A percentile compares a stretch with the other conserved stretches of the same genome.
Conservation (phyloP, 2,113 vertebrate species). For the Salminus brasiliensis region DNA sequence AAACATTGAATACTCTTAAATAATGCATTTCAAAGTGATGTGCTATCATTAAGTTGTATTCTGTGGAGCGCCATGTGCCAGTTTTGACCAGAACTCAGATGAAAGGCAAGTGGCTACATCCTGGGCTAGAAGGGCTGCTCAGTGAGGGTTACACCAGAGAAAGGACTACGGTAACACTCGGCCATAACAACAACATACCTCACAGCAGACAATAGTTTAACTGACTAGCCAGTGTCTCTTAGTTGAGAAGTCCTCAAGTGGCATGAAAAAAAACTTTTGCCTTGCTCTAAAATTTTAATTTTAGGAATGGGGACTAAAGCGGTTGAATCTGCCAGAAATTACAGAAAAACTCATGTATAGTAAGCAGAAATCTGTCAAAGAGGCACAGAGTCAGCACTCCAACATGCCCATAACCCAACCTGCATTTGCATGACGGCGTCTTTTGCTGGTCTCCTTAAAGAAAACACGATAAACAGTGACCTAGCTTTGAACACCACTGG, state of each 20-base stretch:
- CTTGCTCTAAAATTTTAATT: no score
- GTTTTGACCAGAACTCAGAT: not conserved
- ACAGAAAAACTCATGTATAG: no score
- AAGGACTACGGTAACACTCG: no score
- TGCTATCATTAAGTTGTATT: not conserved
- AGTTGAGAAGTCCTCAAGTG: no score
- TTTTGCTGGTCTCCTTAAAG: not conserved
- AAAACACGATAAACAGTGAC: slow-evolving; percentile 74
- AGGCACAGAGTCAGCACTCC: not conserved
- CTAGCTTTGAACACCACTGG: slow-evolving; percentile 77
- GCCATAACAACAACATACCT: no score
- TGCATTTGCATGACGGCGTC: not conserved
- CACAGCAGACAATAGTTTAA: no score
- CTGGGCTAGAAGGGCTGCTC: not conserved
- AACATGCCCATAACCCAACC: not conserved
- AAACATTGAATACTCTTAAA: no score
- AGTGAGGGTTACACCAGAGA: not conserved
- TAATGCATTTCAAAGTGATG: no score
- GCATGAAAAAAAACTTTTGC: no score
- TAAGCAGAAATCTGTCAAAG: not conserved
- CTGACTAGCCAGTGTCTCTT: no score
- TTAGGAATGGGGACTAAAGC: no score
- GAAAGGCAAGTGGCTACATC: not conserved
- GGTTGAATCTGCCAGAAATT: no score
- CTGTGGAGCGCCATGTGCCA: not conserved